phyloP scores from a whole-genome alignment of 2,797 vertebrate species.

The Phoxinus dragarum region DNA sequence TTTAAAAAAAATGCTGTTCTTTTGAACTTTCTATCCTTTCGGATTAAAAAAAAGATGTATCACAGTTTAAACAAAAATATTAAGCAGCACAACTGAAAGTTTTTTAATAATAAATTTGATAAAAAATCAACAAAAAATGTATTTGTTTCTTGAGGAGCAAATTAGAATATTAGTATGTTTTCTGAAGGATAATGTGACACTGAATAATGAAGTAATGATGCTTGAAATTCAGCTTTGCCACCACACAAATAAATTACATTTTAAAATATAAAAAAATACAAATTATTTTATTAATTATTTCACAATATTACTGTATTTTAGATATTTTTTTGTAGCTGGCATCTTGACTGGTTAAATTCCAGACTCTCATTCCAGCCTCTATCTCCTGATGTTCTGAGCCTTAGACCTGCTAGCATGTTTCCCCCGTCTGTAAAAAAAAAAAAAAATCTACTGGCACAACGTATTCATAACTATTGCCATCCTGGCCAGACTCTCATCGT shows the following conservation, averaged over 20 bases:
- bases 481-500: slow-evolving; percentile 37
- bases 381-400: neutral
- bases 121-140: too few relatives aligned
- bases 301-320: neutral
- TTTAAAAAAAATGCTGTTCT: neutral
- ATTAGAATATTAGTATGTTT: neutral
- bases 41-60: neutral
- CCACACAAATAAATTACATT: neutral
- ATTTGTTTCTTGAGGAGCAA: neutral
- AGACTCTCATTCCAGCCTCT: neutral
- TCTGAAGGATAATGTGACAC: neutral
- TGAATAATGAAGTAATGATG: neutral
- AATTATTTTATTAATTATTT: neutral
- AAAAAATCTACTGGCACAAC: slow-evolving; percentile 5
- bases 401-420: slow-evolving; percentile 11
- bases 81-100: neutral
- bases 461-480: slow-evolving; percentile 40
- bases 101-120: neutral
- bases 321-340: neutral
- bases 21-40: neutral
- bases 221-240: neutral
- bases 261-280: too few relatives aligned
- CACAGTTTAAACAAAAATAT: neutral
- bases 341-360: slow-evolving; percentile 3
- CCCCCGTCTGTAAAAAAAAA: neutral